Base-by-base conservation (phyloP, 92 coral and sea anemone species). In the Pocillopora meandrina region DNA sequence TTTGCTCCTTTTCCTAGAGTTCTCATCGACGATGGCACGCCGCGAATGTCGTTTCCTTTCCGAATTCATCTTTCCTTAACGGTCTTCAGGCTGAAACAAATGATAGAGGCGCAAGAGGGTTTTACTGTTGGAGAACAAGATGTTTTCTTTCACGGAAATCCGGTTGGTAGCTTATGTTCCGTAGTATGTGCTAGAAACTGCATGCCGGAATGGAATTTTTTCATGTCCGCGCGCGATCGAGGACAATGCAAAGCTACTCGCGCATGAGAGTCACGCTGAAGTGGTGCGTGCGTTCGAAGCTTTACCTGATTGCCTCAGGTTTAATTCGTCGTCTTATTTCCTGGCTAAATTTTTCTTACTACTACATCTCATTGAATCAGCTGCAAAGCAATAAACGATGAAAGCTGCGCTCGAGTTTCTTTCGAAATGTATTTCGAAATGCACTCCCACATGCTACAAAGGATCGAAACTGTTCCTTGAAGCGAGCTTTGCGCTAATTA, bases 41-140 rank as follows among this genome's bases (percentile, higher is more conserved):
- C 99, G 49, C 90, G 99, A 26, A 89, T 90, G 18, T 98, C 99
- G 49, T 75, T 96, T 58, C 92, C 98, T 82, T 91, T 96, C 90
- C 98, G 99, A 68, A 93, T 96, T 63, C 98, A 93, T 71, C 92
- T 95, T 14, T 93, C 95, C 23, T 82, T 91, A 65, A 96, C 92
- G 26, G 99, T 91, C 49, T 77, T 92, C 58, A 87, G 99, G 18
- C 91, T 96, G 65, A 96, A 96, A 87, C 98, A 96, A 81, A 94
- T 96, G 93, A 92, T 96, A 55, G 99, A 96, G 70, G 95, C 95
- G 67, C 99, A 96, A 79, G 99, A 96, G 87, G 99, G 99, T 80
- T 91, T 96, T 90, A 95, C 97, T 69, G 90, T 96, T 14, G 86
- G 94, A 77, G 99, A 96, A 64, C 99, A 96, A 65, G 94, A 95